These are phyloP conservation scores for Drosophila tropicalis DNA, from an alignment of 1,140 invertebrate genomes.

Conservation along the genomic window DNA sequence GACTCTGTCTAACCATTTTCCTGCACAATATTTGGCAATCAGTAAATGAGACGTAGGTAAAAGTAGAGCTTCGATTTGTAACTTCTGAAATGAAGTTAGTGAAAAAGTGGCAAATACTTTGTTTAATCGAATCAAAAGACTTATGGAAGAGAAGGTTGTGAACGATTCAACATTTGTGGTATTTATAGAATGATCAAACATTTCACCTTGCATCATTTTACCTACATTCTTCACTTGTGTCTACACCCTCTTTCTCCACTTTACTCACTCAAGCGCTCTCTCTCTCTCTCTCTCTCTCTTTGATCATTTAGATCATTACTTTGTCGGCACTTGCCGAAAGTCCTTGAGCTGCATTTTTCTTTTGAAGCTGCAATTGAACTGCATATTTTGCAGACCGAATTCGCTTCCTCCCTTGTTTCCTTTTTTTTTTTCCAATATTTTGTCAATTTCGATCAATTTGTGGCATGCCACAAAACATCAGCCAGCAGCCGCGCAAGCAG, in stretches of 20 bases:
- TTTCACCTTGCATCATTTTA: conserved; percentile 1
- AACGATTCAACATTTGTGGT: too few species aligned
- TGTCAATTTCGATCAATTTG: conserved; percentile 82
- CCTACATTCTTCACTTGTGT: conserved; percentile 12
- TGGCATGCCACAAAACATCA: conserved; percentile 66
- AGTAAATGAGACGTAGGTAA: too few species aligned
- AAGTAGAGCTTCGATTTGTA: too few species aligned
- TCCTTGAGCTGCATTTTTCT: conserved; percentile 74
- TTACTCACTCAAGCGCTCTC: neutral
- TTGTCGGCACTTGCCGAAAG: conserved; percentile 74
- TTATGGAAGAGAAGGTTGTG: too few species aligned
- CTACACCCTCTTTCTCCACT: neutral
- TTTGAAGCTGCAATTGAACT: conserved; percentile 71
- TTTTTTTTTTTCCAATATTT: conserved; percentile 64
- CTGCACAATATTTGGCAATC: too few species aligned
- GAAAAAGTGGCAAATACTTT: too few species aligned
- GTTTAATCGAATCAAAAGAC: too few species aligned
- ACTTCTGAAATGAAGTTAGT: too few species aligned
- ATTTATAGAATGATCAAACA: too few species aligned
- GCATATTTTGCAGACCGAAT: conserved; percentile 58
- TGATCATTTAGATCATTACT: conserved; percentile 30
- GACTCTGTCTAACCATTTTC: too few species aligned
- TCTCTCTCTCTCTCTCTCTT: neutral
- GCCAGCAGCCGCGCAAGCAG: neutral
- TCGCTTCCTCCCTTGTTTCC: conserved; percentile 21